A percentile compares a stretch with the other conserved stretches of the same genome.
Evolutionary conservation across 92 coral and sea anemone species (phyloP).

Genomic region (Scolanthus callimorphus): DNA sequence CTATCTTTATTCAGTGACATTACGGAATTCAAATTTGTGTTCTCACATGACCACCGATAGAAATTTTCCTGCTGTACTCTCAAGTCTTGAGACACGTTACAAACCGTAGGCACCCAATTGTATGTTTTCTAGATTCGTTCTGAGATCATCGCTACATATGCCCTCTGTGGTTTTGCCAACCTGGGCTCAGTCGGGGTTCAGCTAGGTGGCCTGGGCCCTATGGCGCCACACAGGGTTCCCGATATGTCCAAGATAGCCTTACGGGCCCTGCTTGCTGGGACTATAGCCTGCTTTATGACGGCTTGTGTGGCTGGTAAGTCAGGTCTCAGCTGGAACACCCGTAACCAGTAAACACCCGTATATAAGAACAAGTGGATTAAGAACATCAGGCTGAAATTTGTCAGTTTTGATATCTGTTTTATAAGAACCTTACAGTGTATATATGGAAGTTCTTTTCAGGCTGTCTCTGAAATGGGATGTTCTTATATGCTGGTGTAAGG

Average conservation of each 20-base stretch:
- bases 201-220: constrained; percentile 90
- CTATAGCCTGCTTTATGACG: constrained; percentile 94
- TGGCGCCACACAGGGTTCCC: constrained; percentile 81
- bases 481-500: background rate
- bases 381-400: background rate
- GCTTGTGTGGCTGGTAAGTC: constrained; percentile 94
- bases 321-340: background rate
- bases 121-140: constrained; percentile 72
- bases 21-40: too few species aligned
- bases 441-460: too few species aligned
- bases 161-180: constrained; percentile 92
- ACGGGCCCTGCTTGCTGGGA: constrained; percentile 91
- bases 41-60: too few species aligned
- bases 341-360: background rate
- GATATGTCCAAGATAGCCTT: constrained; percentile 81
- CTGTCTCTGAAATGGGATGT: too few species aligned
- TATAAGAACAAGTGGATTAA: too few species aligned
- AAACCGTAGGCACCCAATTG: background rate
- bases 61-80: background rate
- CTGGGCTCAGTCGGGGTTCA: constrained; percentile 79
- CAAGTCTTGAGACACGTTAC: background rate
- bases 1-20: too few species aligned
- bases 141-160: constrained; percentile 86
- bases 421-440: too few species aligned
- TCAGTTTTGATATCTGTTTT: background rate